Base-by-base conservation (phyloP, 2,888 invertebrate species). In the Hirtodrosophila trivittata region DNA sequence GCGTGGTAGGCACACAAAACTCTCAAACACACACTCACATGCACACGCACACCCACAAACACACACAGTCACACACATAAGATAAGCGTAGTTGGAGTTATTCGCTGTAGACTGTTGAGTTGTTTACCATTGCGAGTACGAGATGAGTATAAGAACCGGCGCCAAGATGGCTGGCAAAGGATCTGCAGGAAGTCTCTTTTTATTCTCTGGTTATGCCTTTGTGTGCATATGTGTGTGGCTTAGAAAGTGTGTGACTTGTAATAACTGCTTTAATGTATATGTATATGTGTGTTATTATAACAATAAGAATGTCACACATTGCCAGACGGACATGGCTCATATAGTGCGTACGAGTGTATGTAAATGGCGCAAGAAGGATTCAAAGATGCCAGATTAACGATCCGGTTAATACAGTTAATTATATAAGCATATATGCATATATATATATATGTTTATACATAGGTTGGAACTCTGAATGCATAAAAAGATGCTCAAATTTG, bases 151-250 rank as follows among this genome's bases (percentile, higher is more conserved):
- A 21, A 21, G 5, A 21, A 5, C 5, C 28, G 55, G 18, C 33
- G 51, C 35, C 55, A 43, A 43, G 67, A 47, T 66, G 67, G 41
- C 59, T 55, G 67, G 30, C 67, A 51, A 59, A 59, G 67, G 38
- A 55, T 42, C 38, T 43, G 42, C 68, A 55, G 67, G 68, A 67
- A 56, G 60, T 56, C 18, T 21, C 5, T 21, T 2, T 2, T 5
- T 21, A 21, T 21, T 56, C 18, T 21, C 5, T 21, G 18, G 18
- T 5, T 21, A 21, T 21, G 18, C n/a, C n/a, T n/a, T 2, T 13
- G 59, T 13, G 7, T 10, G 14, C 3, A 7, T 28, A 30, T 10
- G 39, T 26, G 21, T n/a, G 46, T 3, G 26, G 2, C 5, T 21
- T n/a, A n/a, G n/a, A n/a, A n/a, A n/a, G 18, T 21, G 18, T 21